phyloP scores from a whole-genome alignment of 1,140 invertebrate species.

The Nasonia longicornis region DNA sequence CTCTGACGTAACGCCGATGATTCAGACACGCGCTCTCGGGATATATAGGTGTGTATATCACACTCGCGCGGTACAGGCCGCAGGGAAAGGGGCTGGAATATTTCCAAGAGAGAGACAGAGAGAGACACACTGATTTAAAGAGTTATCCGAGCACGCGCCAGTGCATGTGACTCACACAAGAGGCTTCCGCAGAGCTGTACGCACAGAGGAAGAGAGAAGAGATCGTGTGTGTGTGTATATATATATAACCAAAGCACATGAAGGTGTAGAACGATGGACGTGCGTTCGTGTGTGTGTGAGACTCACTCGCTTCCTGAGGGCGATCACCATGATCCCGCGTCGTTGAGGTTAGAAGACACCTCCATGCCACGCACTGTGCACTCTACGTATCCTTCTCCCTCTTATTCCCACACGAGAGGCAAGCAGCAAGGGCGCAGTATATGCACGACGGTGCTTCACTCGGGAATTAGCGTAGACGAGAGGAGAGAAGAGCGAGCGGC shows the following conservation, averaged over 20 bases:
- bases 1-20: background rate
- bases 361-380: background rate
- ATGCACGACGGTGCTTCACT: background rate
- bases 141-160: background rate
- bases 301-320: slow-evolving; percentile 30
- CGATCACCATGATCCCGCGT: slow-evolving; percentile 24
- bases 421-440: background rate
- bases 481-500: background rate
- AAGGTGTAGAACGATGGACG: background rate
- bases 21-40: background rate
- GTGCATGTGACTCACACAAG: slow-evolving; percentile 6
- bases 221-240: no score
- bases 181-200: background rate
- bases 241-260: no score
- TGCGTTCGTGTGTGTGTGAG: background rate
- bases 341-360: background rate
- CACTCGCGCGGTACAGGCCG: background rate
- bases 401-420: no score
- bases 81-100: background rate
- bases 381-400: background rate
- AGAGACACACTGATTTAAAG: background rate
- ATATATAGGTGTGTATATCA: no score
- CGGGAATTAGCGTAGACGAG: background rate
- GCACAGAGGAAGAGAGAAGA: background rate
- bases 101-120: background rate